Base-by-base conservation (phyloP, 2,888 invertebrate genomes). In the Cephalotes varians region DNA sequence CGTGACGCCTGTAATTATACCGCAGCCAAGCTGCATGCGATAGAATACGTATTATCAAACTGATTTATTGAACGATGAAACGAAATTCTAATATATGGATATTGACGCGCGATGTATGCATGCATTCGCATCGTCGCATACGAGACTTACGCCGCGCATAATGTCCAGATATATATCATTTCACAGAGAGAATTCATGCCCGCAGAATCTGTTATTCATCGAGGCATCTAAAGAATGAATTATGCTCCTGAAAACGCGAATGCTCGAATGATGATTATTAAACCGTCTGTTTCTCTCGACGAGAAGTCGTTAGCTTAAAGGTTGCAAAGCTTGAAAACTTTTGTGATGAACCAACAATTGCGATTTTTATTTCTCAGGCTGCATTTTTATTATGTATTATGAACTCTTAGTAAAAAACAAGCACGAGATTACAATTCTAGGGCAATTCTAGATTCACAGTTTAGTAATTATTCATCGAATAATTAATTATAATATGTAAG, bases 31-130 rank as follows among this genome's bases (percentile, higher is more conserved):
- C 31, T 54, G 77, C 71, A 79, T 69, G 56, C 56, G 77, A 69
- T 79, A 71, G 44, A 40, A 79, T 71, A 71, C 71, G 40, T 79
- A 79, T 79, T 79, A 79, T 79, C 77, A 79, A 4, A 69, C 77
- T 79, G 77, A 79, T 69, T 79, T 79, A 79, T 79, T 79, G 71
- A 40, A 79, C 44, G 71, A 79, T 25, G 77, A 79, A 79, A 79
- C 71, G 44, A 56, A 79, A 79, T 79, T 71, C 56, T 79, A 71
- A 69, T 67, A 58, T 79, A 79, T 71, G 71, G 44, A 79, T 79
- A 79, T 79, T 69, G 56, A 69, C 56, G 77, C 77, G 54, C n/a
- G 31, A 56, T 21, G 34, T 44, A 79, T 56, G 56, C 44, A 21
- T 56, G 51, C 37, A 76, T 37, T 58, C 77, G 12, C 44, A 79